phyloP scores from a whole-genome alignment of 2,888 invertebrate genomes.

The Protonemura montana region DNA sequence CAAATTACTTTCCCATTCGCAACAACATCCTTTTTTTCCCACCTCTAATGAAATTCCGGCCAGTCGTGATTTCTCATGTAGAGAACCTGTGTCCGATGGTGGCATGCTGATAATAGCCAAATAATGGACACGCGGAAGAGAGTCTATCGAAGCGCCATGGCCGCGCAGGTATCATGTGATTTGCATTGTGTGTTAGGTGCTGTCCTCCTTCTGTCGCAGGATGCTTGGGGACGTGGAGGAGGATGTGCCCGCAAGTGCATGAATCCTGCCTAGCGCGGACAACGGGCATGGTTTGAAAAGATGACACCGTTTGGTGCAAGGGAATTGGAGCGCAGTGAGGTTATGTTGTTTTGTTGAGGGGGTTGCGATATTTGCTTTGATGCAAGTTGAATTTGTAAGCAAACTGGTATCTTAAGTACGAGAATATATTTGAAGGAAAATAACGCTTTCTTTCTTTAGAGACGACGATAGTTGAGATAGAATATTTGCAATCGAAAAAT shows the following conservation, averaged over 20 bases:
- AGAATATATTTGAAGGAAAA: too few relatives aligned
- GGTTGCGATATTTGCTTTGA: background rate
- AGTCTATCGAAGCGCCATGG: background rate
- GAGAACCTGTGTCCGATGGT: background rate
- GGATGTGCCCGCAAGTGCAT: background rate
- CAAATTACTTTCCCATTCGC: background rate
- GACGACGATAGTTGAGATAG: too few relatives aligned
- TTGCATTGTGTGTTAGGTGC: background rate
- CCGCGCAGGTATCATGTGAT: background rate
- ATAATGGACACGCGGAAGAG: background rate
- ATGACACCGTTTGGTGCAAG: background rate
- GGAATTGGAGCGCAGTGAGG: background rate
- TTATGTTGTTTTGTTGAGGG: too few relatives aligned
- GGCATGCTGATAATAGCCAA: background rate
- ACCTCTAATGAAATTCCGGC: background rate
- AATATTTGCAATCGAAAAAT: too few relatives aligned
- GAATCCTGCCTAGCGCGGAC: background rate
- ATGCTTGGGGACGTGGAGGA: background rate
- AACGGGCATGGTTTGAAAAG: background rate
- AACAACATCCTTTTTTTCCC: background rate
- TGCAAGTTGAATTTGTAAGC: too few relatives aligned
- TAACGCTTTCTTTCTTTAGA: too few relatives aligned
- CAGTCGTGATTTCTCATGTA: constrained; percentile 12
- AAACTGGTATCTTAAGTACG: too few relatives aligned
- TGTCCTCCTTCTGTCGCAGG: background rate